Evolutionary conservation across 2,888 invertebrate genomes (phyloP), one percentile per base, ranked within the genome.

Genomic region (Trilocha varians): DNA sequence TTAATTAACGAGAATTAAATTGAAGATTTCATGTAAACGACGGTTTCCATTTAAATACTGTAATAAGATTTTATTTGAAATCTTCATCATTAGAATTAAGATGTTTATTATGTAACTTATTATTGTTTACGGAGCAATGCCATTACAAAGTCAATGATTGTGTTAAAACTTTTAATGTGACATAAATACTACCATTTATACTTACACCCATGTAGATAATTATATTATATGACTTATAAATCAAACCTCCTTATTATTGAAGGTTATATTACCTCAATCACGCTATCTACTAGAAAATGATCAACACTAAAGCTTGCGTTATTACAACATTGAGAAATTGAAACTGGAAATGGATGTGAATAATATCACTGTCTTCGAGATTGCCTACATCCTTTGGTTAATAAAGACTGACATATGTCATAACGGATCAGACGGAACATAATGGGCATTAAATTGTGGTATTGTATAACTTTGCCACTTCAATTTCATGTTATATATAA

Each of bases 311-410:
- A n/a, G 34, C 41, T 18, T 45, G 49, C 46, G 52, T 46, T 46
- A 50, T 45, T 52, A 47, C 51, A 43, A 49, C 50, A 57, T 56
- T 57, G 53, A 40, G 47, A 46, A 48, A 48, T 50, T 54, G 40
- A 44, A 58, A 57, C 62, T 56, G 53, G 51, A 49, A 25, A 54
- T 53, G 46, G 59, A 56, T 54, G 54, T 51, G 59, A 69, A 62
- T 65, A 60, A 65, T 69, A 54, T 70, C 70, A 74, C 74, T 68
- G 68, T 61, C 55, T 60, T 45, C 53, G 48, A 57, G 66, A 77
- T 75, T 70, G 69, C 57, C 50, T 48, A 61, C 69, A 72, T 78
- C 78, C 77, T 73, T 63, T 57, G 42, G 49, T 52, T 60, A 66
- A 77, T 69, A 62, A 65, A 64, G 72, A 74, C 48, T 70, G 74